Base-by-base conservation (phyloP, 2,113 vertebrate genomes). In the Pimephales promelas region DNA sequence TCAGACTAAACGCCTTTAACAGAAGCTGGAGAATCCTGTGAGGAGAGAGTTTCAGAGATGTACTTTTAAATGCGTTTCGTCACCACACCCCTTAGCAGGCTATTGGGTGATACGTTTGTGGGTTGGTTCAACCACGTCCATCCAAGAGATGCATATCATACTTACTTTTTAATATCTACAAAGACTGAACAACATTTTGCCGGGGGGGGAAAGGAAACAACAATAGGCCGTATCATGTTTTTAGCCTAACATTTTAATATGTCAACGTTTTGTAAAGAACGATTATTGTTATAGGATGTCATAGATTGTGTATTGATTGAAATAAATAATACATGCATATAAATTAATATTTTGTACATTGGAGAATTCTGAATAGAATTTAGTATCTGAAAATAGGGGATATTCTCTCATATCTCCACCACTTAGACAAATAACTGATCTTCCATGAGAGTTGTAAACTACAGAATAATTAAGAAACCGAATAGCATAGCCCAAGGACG, bases 41-140 rank as follows among this genome's bases (percentile, higher is more conserved):
- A 75, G 59, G 52, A 26, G 34, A 24, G 14, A 16, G 20, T 43
- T 5, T 57, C 61, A 22, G 4, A 6, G 26, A 31, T 5, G 61
- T 22, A 2, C 78, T 80, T 80, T 66, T 86, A 86, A 83, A 86
- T 1, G 13, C 3, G 5, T 2, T 47, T 66, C 8, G 16, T n/a
- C 64, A 59, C 86, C 43, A 59, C 86, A 70, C 83, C 83, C 83
- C 64, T 40, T 20, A 5, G 6, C 18, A n/a, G 3, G 20, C 16
- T 24, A 85, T 80, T 86, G 81, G 85, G 45, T 49, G 68, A 56
- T 0, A 77, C 18, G 26, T 36, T 61, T 54, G 47, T 66, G 87
- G 79, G 73, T 80, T 49, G 84, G 40, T 13, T 83, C 66, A 28
- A 2, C 26, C 56, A 43, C 3, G 24, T 11, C n/a, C 34, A 57